Percentiles rank a stretch among this genome's conserved stretches.
Conservation (phyloP, 2,888 invertebrate genomes). For the Parnassius apollo region DNA sequence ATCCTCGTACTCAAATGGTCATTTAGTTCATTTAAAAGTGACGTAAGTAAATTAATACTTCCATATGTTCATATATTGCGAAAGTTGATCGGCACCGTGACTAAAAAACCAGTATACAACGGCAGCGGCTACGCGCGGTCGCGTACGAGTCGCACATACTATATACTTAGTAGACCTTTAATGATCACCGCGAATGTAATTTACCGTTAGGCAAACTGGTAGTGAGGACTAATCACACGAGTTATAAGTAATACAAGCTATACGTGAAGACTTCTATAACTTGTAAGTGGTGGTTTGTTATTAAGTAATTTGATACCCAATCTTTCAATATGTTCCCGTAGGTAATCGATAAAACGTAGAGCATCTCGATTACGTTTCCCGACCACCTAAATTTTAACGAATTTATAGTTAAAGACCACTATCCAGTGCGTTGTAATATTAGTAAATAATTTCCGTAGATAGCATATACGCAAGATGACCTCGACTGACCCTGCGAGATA, state of each 20-base stretch:
- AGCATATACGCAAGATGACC: conserved; percentile 4
- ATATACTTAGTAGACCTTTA: conserved; percentile 11
- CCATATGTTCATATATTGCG: conserved; percentile 32
- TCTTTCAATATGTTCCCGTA: conserved; percentile 5
- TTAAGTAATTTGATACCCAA: conserved; percentile 4
- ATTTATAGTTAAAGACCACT: too few species aligned
- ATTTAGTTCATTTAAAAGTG: conserved; percentile 34
- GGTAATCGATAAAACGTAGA: neutral
- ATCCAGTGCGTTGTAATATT: neutral
- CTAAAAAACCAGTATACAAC: conserved; percentile 31
- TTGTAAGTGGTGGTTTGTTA: conserved; percentile 12
- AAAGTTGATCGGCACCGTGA: conserved; percentile 30
- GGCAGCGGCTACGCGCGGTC: conserved; percentile 26
- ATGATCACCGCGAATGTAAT: conserved; percentile 1
- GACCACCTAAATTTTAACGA: too few species aligned
- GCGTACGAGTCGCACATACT: conserved; percentile 26
- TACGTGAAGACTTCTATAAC: neutral
- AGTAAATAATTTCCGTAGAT: neutral
- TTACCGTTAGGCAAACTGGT: conserved; percentile 9
- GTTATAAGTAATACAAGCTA: neutral
- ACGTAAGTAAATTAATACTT: conserved; percentile 34
- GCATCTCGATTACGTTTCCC: too few species aligned
- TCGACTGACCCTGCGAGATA: conserved; percentile 22
- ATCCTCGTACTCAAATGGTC: conserved; percentile 26
- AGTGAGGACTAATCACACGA: neutral